phyloP scores from a whole-genome alignment of 2,113 vertebrate genomes.

The Malurus melanocephalus region DNA sequence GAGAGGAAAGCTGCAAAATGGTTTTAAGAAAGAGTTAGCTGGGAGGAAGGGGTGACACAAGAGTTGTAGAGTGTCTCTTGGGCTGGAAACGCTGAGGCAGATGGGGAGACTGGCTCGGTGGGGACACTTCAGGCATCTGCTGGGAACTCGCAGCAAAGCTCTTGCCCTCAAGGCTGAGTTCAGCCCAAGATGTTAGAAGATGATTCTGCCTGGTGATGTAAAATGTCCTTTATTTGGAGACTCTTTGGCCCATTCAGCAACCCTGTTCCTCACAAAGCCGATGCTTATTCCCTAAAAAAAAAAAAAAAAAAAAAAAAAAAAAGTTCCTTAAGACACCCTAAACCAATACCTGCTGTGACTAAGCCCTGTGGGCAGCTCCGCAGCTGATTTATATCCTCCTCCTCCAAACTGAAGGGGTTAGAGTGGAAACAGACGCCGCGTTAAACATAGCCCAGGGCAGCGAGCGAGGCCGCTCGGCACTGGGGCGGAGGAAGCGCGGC shows the following conservation, averaged over 20 bases:
- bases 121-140: not conserved
- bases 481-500: conserved; percentile 21
- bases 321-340: conserved; percentile 44
- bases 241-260: not conserved
- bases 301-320: not conserved
- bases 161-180: not conserved
- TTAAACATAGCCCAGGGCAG: conserved; percentile 41
- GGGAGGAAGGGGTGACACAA: not conserved
- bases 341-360: conserved; percentile 65
- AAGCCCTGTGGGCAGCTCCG: conserved; percentile 50
- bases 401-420: conserved; percentile 11
- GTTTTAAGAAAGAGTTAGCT: not conserved
- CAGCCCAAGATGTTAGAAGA: not conserved
- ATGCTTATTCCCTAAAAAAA: conserved; percentile 55
- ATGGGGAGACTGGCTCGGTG: not conserved
- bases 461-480: not conserved
- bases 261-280: conserved; percentile 36
- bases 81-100: not conserved
- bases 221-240: conserved; percentile 30
- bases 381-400: conserved; percentile 58
- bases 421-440: conserved; percentile 41
- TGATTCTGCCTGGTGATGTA: conserved; percentile 3
- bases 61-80: not conserved
- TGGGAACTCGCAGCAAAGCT: not conserved
- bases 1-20: not conserved